phyloP scores from a whole-genome alignment of 2,797 vertebrate species.

The Sciaenops ocellatus region DNA sequence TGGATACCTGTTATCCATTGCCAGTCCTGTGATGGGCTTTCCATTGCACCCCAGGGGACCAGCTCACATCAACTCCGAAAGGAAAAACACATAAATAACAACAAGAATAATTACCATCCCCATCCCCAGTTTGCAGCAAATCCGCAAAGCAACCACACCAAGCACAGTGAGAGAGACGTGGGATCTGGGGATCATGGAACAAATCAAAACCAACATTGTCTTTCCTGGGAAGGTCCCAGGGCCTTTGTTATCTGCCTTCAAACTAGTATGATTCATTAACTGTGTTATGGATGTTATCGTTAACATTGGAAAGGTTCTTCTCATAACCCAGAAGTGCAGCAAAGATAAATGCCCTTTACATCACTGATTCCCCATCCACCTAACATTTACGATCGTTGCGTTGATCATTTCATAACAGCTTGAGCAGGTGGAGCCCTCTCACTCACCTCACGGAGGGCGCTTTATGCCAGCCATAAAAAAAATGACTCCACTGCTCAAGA shows the following conservation, averaged over 20 bases:
- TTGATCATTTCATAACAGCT: conserved; percentile 51
- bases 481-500: conserved; percentile 30
- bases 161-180: conserved; percentile 29
- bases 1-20: conserved; percentile 45
- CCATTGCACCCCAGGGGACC: conserved; percentile 13
- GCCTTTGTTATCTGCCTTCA: conserved; percentile 72
- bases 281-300: conserved; percentile 65
- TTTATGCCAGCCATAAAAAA: conserved; percentile 39
- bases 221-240: conserved; percentile 54
- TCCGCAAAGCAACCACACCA: conserved; percentile 38
- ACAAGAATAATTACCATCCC: conserved; percentile 53
- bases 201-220: conserved; percentile 65
- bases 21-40: conserved; percentile 51
- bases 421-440: conserved; percentile 35
- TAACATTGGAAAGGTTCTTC: conserved; percentile 57
- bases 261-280: conserved; percentile 65
- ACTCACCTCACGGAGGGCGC: background rate
- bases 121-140: conserved; percentile 28
- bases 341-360: conserved; percentile 49
- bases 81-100: conserved; percentile 67
- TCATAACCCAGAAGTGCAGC: conserved; percentile 37
- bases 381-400: conserved; percentile 60
- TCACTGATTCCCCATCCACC: conserved; percentile 37
- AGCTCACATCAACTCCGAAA: conserved; percentile 32
- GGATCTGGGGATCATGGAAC: conserved; percentile 45